phyloP scores from a whole-genome alignment of 1,140 invertebrate species.

The Achatina immaculata region DNA sequence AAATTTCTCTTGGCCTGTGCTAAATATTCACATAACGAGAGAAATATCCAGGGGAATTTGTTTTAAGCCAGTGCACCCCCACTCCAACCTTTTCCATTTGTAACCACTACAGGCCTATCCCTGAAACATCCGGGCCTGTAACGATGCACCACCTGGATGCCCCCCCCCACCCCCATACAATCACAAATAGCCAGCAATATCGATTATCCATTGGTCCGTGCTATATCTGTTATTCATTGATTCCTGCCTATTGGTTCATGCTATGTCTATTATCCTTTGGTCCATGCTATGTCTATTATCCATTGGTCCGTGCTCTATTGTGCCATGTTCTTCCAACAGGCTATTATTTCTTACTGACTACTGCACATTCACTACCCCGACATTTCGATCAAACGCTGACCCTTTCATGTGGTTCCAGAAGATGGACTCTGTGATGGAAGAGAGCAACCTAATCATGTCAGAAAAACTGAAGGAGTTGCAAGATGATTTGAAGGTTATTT shows the following conservation, averaged over 20 bases:
- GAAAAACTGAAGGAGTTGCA: slow-evolving; percentile 33
- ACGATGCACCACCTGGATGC: too few relatives aligned
- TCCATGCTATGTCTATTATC: neutral
- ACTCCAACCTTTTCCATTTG: too few relatives aligned
- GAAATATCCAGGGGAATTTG: too few relatives aligned
- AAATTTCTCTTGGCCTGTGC: too few relatives aligned
- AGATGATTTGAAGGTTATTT: slow-evolving; percentile 23
- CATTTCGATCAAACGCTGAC: slow-evolving; percentile 7
- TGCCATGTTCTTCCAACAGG: slow-evolving; percentile 5
- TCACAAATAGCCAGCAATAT: too few relatives aligned
- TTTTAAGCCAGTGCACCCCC: too few relatives aligned
- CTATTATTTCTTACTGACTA: slow-evolving; percentile 15
- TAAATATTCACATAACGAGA: too few relatives aligned
- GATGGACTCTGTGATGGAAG: slow-evolving; percentile 18
- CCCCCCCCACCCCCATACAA: too few relatives aligned
- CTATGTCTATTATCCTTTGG: neutral
- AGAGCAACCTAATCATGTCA: slow-evolving; percentile 28
- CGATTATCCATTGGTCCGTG: too few relatives aligned
- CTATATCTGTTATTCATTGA: neutral
- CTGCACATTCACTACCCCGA: neutral
- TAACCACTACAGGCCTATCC: too few relatives aligned
- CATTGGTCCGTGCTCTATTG: neutral
- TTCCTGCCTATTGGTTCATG: neutral
- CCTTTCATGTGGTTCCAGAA: slow-evolving; percentile 29
- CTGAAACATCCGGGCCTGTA: too few relatives aligned